Evolutionary conservation across 2,113 vertebrate genomes (phyloP).

Genomic region (Sapayoa aenigma): DNA sequence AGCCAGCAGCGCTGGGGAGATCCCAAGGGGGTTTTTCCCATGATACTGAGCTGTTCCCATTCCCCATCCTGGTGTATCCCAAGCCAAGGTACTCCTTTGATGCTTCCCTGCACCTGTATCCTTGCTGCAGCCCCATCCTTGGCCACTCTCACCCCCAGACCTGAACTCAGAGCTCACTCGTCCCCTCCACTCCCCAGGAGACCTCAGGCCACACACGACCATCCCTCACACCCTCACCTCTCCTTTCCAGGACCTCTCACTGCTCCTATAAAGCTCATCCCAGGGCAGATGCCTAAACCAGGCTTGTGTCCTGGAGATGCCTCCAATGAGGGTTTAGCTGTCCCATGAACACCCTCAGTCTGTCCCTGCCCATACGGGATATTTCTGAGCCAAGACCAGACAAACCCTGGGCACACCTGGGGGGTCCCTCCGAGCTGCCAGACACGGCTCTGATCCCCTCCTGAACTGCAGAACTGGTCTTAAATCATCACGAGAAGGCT

Average conservation of each 20-base stretch:
- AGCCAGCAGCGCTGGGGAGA: background rate
- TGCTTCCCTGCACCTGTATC: background rate
- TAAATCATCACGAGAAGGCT: slow-evolving; percentile 42
- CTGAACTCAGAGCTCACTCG: fast-evolving
- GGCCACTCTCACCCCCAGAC: background rate
- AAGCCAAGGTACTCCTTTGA: background rate
- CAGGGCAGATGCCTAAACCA: background rate
- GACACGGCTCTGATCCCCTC: background rate
- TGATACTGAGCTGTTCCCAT: fast-evolving
- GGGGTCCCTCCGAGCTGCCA: background rate
- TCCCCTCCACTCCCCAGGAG: background rate
- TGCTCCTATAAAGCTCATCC: background rate
- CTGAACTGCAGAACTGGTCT: background rate
- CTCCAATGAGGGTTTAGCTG: background rate
- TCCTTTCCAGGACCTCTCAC: background rate
- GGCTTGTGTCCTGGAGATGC: background rate
- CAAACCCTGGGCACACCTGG: background rate
- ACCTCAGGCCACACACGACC: background rate
- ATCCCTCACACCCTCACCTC: background rate
- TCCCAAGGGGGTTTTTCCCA: background rate
- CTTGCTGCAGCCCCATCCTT: background rate
- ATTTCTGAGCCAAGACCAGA: background rate
- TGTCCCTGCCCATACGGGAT: background rate
- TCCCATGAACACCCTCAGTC: background rate
- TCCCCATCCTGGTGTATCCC: background rate